Conservation (phyloP, 2,797 vertebrate species). For the Macropus fuliginosus region DNA sequence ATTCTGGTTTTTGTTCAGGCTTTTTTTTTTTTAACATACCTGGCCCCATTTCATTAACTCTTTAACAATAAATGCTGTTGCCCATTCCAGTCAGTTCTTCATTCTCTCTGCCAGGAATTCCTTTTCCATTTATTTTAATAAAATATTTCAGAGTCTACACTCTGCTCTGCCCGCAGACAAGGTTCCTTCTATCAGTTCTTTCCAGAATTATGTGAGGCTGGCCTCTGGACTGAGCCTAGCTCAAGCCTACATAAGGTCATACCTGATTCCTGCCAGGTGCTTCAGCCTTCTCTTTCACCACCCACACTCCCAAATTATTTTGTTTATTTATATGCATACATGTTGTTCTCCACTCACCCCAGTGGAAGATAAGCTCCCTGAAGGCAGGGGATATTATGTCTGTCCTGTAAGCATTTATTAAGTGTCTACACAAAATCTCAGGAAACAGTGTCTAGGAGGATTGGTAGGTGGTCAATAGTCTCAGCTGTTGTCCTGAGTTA, state of each 20-base stretch:
- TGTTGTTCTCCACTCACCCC: background rate
- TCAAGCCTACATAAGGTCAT: background rate
- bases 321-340: background rate
- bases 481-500: too few species aligned
- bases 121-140: background rate
- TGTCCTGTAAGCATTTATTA: background rate
- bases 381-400: background rate
- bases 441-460: background rate
- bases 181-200: background rate
- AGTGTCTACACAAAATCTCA: background rate
- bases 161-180: slow-evolving; percentile 8
- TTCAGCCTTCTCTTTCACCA: background rate
- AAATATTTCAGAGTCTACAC: background rate
- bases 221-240: background rate
- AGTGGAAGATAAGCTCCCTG: background rate
- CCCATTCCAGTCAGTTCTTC: slow-evolving; percentile 22
- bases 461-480: background rate
- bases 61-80: slow-evolving; percentile 27
- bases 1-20: slow-evolving; percentile 1
- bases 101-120: background rate
- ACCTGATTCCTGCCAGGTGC: background rate
- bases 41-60: slow-evolving; percentile 55
- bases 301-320: background rate
- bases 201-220: background rate
- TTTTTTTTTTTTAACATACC: slow-evolving; percentile 53